Percentiles rank a stretch among this genome's conserved stretches.
These are phyloP conservation scores for Lordiphosa clarofinis DNA, from an alignment of 1,140 invertebrate species.

Conservation along the genomic window DNA sequence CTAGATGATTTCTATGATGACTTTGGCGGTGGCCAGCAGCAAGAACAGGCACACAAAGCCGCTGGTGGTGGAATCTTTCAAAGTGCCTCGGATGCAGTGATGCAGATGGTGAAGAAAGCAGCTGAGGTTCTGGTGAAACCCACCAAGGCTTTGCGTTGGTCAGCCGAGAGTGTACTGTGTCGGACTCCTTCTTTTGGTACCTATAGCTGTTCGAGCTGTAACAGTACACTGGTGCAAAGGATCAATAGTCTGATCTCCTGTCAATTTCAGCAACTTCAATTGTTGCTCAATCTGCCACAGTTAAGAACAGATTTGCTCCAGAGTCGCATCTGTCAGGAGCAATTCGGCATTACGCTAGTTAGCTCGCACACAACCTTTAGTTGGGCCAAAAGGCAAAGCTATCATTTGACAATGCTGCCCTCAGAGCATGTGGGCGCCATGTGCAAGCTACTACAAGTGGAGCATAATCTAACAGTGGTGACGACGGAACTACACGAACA, in stretches of 20 bases:
- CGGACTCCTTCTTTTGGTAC: constrained; percentile 45
- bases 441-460: constrained; percentile 80
- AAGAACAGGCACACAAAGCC: constrained; percentile 71
- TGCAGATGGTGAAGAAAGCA: constrained; percentile 93
- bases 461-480: constrained; percentile 18
- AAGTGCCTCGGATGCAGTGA: constrained; percentile 90
- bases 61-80: constrained; percentile 85
- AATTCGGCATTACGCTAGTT: constrained; percentile 39
- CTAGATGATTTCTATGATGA: constrained; percentile 84
- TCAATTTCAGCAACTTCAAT: constrained; percentile 53
- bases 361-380: constrained; percentile 4
- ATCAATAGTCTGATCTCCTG: constrained; percentile 66
- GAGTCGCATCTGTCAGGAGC: constrained; percentile 54
- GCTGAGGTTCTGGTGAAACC: constrained; percentile 89
- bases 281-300: constrained; percentile 41
- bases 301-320: constrained; percentile 48
- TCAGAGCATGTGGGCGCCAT: constrained; percentile 86
- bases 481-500: constrained; percentile 9
- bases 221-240: constrained; percentile 41
- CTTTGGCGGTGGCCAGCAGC: constrained; percentile 35
- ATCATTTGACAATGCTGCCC: constrained; percentile 83
- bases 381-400: constrained; percentile 74
- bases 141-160: constrained; percentile 62
- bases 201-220: constrained; percentile 60
- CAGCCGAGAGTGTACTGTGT: constrained; percentile 41